phyloP scores from a whole-genome alignment of 2,888 invertebrate genomes.

The Tryphoninae sp. region DNA sequence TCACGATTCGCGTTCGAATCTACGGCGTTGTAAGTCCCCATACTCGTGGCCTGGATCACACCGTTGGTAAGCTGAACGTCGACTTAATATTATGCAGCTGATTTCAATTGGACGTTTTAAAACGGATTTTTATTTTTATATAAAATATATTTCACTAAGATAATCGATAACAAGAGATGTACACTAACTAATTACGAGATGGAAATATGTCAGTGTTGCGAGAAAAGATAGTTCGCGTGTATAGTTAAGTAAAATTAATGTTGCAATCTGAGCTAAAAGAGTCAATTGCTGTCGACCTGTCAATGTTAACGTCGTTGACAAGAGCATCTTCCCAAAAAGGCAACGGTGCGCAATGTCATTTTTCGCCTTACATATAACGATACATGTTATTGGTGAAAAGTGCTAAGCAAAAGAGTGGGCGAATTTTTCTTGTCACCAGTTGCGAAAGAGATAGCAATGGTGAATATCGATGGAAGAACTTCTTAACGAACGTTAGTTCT shows the following conservation, averaged over 20 bases:
- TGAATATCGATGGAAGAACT: too few species aligned
- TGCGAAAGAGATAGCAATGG: too few species aligned
- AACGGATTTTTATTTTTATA: neutral
- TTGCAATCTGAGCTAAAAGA: neutral
- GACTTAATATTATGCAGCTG: constrained; percentile 4
- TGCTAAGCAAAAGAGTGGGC: too few species aligned
- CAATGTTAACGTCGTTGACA: neutral
- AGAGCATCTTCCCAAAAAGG: too few species aligned
- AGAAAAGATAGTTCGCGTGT: neutral
- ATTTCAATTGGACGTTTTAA: neutral
- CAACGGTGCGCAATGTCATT: too few species aligned
- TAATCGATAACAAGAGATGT: neutral
- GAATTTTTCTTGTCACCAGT: too few species aligned
- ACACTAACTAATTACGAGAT: too few species aligned
- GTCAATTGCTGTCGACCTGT: neutral
- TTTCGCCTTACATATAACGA: too few species aligned
- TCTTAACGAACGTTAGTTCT: too few species aligned
- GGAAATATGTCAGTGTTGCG: too few species aligned
- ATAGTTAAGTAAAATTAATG: neutral
- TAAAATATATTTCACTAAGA: neutral
- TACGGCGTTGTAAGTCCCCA: constrained; percentile 6
- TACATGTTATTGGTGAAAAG: too few species aligned
- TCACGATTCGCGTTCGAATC: constrained; percentile 1
- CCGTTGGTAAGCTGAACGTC: neutral
- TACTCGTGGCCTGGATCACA: neutral